Evolutionary conservation across 2,113 vertebrate species (phyloP).

Genomic region (Pluvialis apricaria): DNA sequence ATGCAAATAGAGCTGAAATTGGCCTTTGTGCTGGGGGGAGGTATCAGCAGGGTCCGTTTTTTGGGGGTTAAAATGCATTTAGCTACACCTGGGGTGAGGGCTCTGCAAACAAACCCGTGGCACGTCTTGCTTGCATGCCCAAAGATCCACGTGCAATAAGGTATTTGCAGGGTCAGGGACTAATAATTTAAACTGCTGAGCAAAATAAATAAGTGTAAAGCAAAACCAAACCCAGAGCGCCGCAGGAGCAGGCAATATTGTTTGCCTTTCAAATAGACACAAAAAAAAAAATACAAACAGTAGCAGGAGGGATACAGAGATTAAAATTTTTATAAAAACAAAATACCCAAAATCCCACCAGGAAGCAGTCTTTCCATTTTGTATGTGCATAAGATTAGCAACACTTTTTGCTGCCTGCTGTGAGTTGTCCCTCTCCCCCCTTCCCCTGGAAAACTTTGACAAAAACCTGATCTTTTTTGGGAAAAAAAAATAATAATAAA

Average conservation of each 20-base stretch:
- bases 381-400: slow-evolving; percentile 36
- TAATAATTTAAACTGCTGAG: slow-evolving; percentile 43
- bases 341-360: slow-evolving; percentile 49
- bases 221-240: background rate
- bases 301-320: slow-evolving; percentile 54
- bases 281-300: slow-evolving; percentile 61
- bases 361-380: slow-evolving; percentile 23
- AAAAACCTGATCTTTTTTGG: background rate
- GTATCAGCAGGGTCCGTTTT: too few relatives aligned
- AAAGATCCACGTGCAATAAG: background rate
- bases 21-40: background rate
- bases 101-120: background rate
- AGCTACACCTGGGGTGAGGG: fast-evolving
- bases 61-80: background rate
- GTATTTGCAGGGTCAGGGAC: slow-evolving; percentile 1
- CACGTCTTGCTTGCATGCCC: background rate
- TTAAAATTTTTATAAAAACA: slow-evolving; percentile 44
- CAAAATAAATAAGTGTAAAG: slow-evolving; percentile 11
- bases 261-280: slow-evolving; percentile 68
- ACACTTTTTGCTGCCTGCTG: slow-evolving; percentile 19
- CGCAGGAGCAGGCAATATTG: slow-evolving; percentile 18
- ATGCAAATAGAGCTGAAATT: background rate
- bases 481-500: background rate
- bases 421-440: background rate
- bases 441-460: background rate